These are phyloP conservation scores for Drosophila sulfurigaster DNA, from an alignment of 1,140 invertebrate genomes.

Conservation along the genomic window DNA sequence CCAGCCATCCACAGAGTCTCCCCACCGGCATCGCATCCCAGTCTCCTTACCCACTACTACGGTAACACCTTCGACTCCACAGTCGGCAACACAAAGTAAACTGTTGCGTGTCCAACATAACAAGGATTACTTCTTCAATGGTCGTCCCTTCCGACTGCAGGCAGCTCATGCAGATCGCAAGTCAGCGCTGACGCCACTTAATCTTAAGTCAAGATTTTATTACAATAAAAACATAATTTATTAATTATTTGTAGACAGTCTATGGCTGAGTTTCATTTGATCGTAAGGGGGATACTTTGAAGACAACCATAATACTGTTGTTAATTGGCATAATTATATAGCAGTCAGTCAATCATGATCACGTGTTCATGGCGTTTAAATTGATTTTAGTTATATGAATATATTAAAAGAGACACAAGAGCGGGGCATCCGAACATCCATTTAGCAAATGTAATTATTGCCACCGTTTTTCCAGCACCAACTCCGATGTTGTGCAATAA, in stretches of 20 bases:
- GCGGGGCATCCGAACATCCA: constrained; percentile 44
- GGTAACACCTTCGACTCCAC: constrained; percentile 6
- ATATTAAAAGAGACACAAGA: constrained; percentile 1
- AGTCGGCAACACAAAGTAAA: constrained; percentile 51
- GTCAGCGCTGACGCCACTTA: constrained; percentile 62
- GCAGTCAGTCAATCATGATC: constrained; percentile 54
- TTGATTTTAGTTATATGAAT: neutral
- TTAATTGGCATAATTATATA: constrained; percentile 61
- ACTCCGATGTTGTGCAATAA: constrained; percentile 61
- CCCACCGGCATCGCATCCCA: neutral
- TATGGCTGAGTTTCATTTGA: constrained; percentile 16
- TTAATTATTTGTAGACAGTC: constrained; percentile 65
- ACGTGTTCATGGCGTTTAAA: constrained; percentile 46
- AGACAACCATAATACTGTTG: constrained; percentile 39
- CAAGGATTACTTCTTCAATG: constrained; percentile 80
- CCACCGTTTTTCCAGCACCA: constrained; percentile 38
- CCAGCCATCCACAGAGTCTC: constrained; percentile 16
- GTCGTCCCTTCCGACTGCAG: constrained; percentile 76
- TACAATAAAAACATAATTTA: constrained; percentile 85
- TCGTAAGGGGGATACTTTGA: neutral
- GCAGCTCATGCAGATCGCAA: constrained; percentile 73
- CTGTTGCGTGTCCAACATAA: constrained; percentile 65
- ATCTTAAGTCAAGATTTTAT: constrained; percentile 80
- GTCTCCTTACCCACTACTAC: constrained; percentile 11
- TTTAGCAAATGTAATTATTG: constrained; percentile 75